Evolutionary conservation across 2,888 invertebrate genomes (phyloP), one percentile per base, ranked within the genome.

Genomic region (Sarcophaga carnaria): DNA sequence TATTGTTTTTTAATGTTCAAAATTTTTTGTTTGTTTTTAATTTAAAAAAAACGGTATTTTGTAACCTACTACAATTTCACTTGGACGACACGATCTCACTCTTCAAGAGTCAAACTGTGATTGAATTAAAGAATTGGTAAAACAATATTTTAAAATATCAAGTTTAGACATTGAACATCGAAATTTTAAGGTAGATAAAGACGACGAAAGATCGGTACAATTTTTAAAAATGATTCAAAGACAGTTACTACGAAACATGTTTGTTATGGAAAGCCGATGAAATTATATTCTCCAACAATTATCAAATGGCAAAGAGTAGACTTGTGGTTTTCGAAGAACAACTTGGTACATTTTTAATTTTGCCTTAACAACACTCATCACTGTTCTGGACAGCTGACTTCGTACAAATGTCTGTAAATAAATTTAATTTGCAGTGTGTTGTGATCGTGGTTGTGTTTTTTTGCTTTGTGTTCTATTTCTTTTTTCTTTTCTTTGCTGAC

Each of bases 401-500:
- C 22, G 22, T 22, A 22, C 22, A 22, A 22, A 22, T 22, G 22
- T 22, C 22, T 22, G 22, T 22, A 22, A 22, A 22, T 22, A 22
- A 22, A 22, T 22, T 22, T 22, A 22, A 22, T 22, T 22, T 22
- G 22, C 22, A 22, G 22, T 22, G 22, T 22, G 22, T 22, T 22
- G 22, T 22, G 22, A 22, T 22, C 22, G 22, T 22, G 22, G 22
- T 22, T 22, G 22, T 22, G 22, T 22, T 22, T 22, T 20, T 22
- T 22, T 22, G 22, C 22, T 22, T 22, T 22, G 22, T 22, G 22
- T 22, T 22, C 22, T 22, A 22, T 22, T 22, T 22, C 22, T 22
- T 22, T 66, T 66, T 37, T 45, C 14, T 66, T 27, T 37, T 89
- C 90, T 20, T 22, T 87, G n/a, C 79, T 93, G 2, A 91, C 92